Conservation (phyloP, 2,888 invertebrate genomes). For the Ypsolopha sequella region DNA sequence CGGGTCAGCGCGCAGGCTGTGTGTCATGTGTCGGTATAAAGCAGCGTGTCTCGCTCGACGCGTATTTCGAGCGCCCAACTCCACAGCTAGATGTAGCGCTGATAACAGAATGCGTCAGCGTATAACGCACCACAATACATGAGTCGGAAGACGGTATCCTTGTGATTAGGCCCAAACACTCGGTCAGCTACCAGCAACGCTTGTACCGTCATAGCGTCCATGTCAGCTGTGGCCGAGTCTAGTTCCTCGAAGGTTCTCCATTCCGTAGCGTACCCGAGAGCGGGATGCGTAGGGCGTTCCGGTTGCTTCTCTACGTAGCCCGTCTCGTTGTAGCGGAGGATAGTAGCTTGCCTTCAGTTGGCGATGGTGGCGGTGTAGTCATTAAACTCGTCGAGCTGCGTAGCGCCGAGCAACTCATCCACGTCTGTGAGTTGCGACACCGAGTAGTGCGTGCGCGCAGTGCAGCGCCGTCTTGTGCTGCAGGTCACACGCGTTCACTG, state of each 20-base stretch:
- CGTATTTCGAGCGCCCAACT: too few relatives aligned
- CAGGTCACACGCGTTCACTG: constrained; percentile 89
- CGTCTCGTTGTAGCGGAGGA: too few relatives aligned
- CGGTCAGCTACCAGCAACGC: constrained; percentile 89
- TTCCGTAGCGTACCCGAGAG: too few relatives aligned
- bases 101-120: too few relatives aligned
- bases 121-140: too few relatives aligned
- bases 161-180: constrained; percentile 87
- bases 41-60: too few relatives aligned
- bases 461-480: constrained; percentile 93
- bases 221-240: too few relatives aligned
- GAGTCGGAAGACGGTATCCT: constrained; percentile 86
- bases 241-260: too few relatives aligned
- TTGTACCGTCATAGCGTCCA: constrained; percentile 88
- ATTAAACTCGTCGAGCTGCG: constrained; percentile 89
- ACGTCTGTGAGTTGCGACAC: constrained; percentile 84
- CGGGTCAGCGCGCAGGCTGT: constrained; percentile 92
- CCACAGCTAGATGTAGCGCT: too few relatives aligned
- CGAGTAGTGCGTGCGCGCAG: constrained; percentile 79
- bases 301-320: too few relatives aligned
- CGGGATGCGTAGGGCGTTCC: too few relatives aligned
- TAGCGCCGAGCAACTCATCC: constrained; percentile 87
- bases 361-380: constrained; percentile 78
- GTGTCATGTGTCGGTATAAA: too few relatives aligned
- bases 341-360: constrained; percentile 84